These are phyloP conservation scores for Atethmia centrago DNA, from an alignment of 2,888 invertebrate species.

Conservation along the genomic window DNA sequence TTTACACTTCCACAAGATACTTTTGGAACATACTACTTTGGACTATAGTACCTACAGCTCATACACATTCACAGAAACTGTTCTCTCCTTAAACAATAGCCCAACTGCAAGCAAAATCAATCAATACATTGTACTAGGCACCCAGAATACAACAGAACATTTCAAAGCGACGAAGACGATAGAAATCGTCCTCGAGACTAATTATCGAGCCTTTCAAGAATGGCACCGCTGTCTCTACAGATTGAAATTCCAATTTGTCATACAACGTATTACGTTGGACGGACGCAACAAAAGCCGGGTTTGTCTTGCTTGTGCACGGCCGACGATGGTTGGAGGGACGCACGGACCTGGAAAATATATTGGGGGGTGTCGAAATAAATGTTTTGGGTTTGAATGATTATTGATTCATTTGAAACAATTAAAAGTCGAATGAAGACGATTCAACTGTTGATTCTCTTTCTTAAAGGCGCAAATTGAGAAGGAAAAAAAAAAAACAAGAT, in stretches of 20 bases:
- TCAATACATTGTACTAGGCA: constrained; percentile 41
- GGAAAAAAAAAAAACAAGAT: not conserved
- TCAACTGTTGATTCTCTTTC: too few species aligned
- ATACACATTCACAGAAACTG: constrained; percentile 3
- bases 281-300: constrained; percentile 74
- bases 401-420: not conserved
- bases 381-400: too few species aligned
- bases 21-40: too few species aligned
- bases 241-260: constrained; percentile 84
- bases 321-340: constrained; percentile 18
- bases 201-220: constrained; percentile 69
- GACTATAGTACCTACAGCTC: not conserved
- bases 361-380: constrained; percentile 6
- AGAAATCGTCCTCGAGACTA: constrained; percentile 46
- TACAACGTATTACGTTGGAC: constrained; percentile 78
- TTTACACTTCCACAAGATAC: too few species aligned
- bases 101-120: constrained; percentile 34
- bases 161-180: constrained; percentile 40
- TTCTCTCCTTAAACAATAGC: constrained; percentile 13
- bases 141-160: constrained; percentile 41
- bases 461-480: not conserved
- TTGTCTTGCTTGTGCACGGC: constrained; percentile 49
- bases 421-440: not conserved
- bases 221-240: constrained; percentile 72
- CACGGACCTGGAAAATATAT: constrained; percentile 26